Base-by-base conservation (phyloP, 2,888 invertebrate genomes). In the Drosophila algonquin region DNA sequence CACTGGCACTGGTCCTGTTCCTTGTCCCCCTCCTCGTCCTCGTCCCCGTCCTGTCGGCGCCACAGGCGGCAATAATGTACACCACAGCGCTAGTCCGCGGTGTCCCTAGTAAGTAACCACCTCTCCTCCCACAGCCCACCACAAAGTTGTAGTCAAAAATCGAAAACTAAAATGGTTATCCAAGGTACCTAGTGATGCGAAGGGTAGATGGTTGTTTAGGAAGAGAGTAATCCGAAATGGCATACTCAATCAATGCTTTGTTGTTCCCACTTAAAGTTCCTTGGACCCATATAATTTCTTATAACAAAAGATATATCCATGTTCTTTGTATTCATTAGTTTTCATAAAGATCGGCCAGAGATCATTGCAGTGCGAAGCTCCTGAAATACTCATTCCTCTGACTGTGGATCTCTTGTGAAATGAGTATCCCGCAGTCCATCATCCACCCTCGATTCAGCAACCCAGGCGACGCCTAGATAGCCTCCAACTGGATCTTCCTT, bases 41-140 rank as follows among this genome's bases (percentile, higher is more conserved):
- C 30, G 30, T 8, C 63, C 62, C 63, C 60, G 14, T 73, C 61
- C 62, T 24, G 24, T 75, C 79, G 81, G 82, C 82, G 84, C 81
- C 86, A 88, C 69, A 75, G 79, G 75, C 88, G 72, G 74, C 76
- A 73, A 76, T 78, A 77, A 71, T 76, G 76, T 71, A 70, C 81
- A 73, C 63, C 71, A 68, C 40, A 35, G 56, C 40, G 30, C 67
- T 67, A 58, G 60, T 58, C 72, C 24, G 69, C 40, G n/a, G 16
- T 50, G 59, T 67, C 67, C 64, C 64, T 63, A 45, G 54, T 57
- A 63, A 57, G 67, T 51, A 45, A 18, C 51, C 40, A 69, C 52
- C 61, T 57, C 52, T 27, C 27, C 44, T 56, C 59, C 3, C 24
- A 14, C 50, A 7, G 1, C 27, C n/a, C 8, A 1, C 14, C 32